Evolutionary conservation across 2,888 invertebrate species (phyloP), one percentile per base, ranked within the genome.

Genomic region (Leptinotarsa juncta): DNA sequence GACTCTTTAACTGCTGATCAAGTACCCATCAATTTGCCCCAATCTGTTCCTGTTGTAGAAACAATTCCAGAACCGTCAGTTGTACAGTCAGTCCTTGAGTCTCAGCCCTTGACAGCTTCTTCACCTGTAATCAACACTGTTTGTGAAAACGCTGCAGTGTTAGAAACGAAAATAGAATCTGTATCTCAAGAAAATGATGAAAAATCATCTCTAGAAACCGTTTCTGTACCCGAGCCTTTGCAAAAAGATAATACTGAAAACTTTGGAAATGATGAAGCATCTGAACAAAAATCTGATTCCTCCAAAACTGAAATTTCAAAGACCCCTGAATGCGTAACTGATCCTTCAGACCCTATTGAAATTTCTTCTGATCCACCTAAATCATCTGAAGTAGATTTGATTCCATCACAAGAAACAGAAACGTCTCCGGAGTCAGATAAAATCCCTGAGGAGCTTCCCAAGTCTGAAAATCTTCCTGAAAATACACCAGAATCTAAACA

Each of bases 1-100:
- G 87, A 87, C 67, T 81, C 82, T 76, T 77, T 84, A 75, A 82
- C 90, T 89, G 82, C 89, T 65, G 81, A 81, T 74, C 79, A 81
- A 70, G 78, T 79, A 72, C 77, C 81, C 67, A 65, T 79, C 50
- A 74, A 77, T 75, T 73, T 74, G 73, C 53, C 77, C 57, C 72
- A 77, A 60, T 50, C 74, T 26, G 78, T 67, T 57, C 78, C 81
- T 32, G 79, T 79, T 32, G 79, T 79, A 53, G 82, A 82, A 76
- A 70, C 79, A 62, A 72, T 79, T 49, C 65, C 67, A 57, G 73
- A 73, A 74, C 62, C 65, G 51, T 20, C 69, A 65, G 26, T 68
- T 48, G 65, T 67, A 26, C 72, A 71, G 49, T 70, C 71, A 16
- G 66, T 65, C 7, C 74, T 71, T 20, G 77, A 78, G 2, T 71